These are phyloP conservation scores for Hyposoter didymator DNA, from an alignment of 2,888 invertebrate genomes.

Conservation along the genomic window DNA sequence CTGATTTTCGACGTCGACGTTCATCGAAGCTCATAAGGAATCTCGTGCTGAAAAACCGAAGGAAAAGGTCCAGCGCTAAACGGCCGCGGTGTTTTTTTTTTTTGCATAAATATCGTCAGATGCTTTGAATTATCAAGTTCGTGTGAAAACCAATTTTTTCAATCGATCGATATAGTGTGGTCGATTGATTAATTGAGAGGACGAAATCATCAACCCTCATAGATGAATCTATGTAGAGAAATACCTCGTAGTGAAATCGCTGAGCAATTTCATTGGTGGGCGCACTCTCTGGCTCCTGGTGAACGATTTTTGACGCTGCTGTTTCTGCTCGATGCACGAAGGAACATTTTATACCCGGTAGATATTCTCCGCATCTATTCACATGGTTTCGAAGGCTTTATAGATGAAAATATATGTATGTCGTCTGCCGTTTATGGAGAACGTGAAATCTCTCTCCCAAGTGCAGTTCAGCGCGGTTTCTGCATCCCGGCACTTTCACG, in stretches of 20 bases:
- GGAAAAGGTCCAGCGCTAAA: not conserved
- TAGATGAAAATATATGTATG: slow-evolving; percentile 25
- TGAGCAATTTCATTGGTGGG: slow-evolving; percentile 67
- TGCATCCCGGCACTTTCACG: slow-evolving; percentile 43
- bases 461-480: slow-evolving; percentile 26
- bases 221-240: not conserved
- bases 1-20: no score
- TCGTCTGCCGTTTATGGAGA: slow-evolving; percentile 54
- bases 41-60: no score
- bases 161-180: not conserved
- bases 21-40: no score
- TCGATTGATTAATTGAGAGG: no score
- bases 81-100: not conserved
- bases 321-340: slow-evolving; percentile 52
- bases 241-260: slow-evolving; percentile 53
- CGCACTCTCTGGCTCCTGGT: slow-evolving; percentile 45
- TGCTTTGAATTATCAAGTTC: not conserved
- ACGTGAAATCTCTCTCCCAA: slow-evolving; percentile 45
- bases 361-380: slow-evolving; percentile 21
- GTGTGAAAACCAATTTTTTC: not conserved
- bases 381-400: not conserved
- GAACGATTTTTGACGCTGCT: slow-evolving; percentile 57
- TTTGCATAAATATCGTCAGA: not conserved
- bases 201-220: not conserved
- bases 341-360: slow-evolving; percentile 45